Conservation (phyloP, 2,797 vertebrate species). For the Anguilla marmorata region DNA sequence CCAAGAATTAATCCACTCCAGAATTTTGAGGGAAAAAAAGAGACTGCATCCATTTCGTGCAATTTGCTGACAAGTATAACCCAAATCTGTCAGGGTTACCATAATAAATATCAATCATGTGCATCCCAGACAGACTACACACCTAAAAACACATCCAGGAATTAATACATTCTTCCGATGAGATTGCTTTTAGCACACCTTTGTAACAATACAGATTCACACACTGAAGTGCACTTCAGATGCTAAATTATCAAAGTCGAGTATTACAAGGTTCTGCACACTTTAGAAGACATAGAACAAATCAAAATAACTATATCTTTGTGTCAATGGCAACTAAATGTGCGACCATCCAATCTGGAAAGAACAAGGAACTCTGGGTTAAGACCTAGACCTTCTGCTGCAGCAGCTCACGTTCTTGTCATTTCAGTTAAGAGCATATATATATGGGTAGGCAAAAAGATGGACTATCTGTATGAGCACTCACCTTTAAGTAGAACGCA, state of each 20-base stretch:
- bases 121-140: background rate
- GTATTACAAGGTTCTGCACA: background rate
- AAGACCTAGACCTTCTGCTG: background rate
- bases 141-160: background rate
- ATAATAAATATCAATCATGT: constrained; percentile 5
- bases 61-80: background rate
- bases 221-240: background rate
- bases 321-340: background rate
- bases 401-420: background rate
- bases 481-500: background rate
- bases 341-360: background rate
- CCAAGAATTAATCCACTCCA: background rate
- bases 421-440: background rate
- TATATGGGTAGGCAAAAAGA: background rate
- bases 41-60: background rate
- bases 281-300: background rate
- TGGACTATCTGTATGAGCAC: background rate
- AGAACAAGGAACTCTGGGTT: background rate
- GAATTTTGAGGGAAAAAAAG: background rate
- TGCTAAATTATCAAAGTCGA: background rate
- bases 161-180: background rate
- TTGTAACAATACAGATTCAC: background rate
- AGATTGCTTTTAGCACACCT: background rate
- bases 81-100: background rate
- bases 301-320: background rate